Conservation (phyloP, 2,888 invertebrate genomes). For the Xestia c-nigrum region DNA sequence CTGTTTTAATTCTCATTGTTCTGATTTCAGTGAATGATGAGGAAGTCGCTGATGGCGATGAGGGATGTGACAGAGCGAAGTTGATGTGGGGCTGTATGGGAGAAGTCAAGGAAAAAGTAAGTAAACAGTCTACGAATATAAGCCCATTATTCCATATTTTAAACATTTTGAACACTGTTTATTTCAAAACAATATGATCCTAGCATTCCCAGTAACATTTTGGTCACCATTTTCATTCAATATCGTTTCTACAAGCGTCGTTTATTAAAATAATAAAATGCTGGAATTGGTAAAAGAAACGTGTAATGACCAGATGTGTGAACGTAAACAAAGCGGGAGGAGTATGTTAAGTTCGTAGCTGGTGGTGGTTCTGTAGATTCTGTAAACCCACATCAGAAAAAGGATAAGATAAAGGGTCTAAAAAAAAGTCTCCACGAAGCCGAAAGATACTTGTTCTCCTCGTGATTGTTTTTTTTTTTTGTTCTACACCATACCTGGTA, state of each 20-base stretch:
- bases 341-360: neutral
- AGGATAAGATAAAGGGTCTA: too few relatives aligned
- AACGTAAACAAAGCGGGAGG: neutral
- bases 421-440: too few relatives aligned
- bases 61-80: slow-evolving; percentile 76
- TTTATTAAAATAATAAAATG: too few relatives aligned
- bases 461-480: too few relatives aligned
- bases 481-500: too few relatives aligned
- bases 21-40: slow-evolving; percentile 75
- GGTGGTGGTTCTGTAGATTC: too few relatives aligned
- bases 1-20: neutral
- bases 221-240: too few relatives aligned
- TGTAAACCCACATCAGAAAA: neutral
- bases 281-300: neutral
- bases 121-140: neutral
- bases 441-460: too few relatives aligned
- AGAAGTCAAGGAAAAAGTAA: slow-evolving; percentile 42
- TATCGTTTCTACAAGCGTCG: neutral
- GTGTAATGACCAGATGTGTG: neutral
- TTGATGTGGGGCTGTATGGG: slow-evolving; percentile 69
- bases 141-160: too few relatives aligned
- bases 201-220: too few relatives aligned
- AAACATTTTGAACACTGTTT: too few relatives aligned
- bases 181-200: too few relatives aligned
- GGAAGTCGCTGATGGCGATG: slow-evolving; percentile 72